phyloP scores from a whole-genome alignment of 2,888 invertebrate genomes.

The Neoscelio sp. region DNA sequence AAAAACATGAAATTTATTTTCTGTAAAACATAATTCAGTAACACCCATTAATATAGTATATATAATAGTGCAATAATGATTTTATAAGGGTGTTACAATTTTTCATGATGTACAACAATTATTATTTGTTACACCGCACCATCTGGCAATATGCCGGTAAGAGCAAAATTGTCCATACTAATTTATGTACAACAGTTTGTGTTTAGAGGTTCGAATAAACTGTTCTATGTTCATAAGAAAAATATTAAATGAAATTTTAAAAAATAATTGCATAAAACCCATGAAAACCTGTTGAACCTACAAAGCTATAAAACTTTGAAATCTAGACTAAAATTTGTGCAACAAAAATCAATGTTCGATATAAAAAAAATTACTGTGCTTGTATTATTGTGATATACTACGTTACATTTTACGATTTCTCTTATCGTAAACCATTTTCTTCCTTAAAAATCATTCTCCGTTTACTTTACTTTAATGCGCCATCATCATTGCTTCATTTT shows the following conservation, averaged over 20 bases:
- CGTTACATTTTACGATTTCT: constrained; percentile 19
- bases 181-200: constrained; percentile 55
- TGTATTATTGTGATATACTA: too few species aligned
- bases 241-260: constrained; percentile 26
- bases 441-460: constrained; percentile 12
- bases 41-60: constrained; percentile 7
- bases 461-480: constrained; percentile 20
- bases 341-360: constrained; percentile 32
- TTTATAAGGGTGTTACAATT: constrained; percentile 42
- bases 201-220: constrained; percentile 43
- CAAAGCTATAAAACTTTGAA: too few species aligned
- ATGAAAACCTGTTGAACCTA: too few species aligned
- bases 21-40: neutral
- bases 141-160: constrained; percentile 50
- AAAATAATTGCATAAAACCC: neutral
- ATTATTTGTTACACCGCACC: constrained; percentile 50
- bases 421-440: constrained; percentile 9
- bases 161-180: constrained; percentile 44
- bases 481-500: constrained; percentile 33
- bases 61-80: constrained; percentile 10
- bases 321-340: neutral
- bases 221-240: constrained; percentile 28
- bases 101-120: constrained; percentile 59
- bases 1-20: constrained; percentile 4
- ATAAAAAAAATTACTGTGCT: constrained; percentile 7